Evolutionary conservation across 2,113 vertebrate species (phyloP).

Genomic region (Synodontis membranacea): DNA sequence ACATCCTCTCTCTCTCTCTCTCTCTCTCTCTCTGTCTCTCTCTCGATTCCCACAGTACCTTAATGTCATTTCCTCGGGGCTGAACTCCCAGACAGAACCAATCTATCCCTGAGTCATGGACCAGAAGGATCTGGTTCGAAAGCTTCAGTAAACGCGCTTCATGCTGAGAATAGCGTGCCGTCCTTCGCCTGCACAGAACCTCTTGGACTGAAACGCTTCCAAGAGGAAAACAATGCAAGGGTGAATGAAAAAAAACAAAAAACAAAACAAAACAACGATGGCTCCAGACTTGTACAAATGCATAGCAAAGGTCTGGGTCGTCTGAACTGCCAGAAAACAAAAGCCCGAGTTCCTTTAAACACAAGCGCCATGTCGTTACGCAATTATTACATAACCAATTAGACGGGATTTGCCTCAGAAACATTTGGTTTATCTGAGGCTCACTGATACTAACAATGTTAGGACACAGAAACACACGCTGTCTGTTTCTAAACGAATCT

Average conservation of each 20-base stretch:
- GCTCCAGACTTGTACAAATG: constrained; percentile 25
- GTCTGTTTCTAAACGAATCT: background rate
- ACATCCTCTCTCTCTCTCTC: constrained; percentile 9
- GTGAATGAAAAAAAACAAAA: background rate
- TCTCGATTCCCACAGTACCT: constrained; percentile 43
- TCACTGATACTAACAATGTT: background rate
- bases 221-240: constrained; percentile 17
- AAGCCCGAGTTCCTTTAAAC: constrained; percentile 9
- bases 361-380: background rate
- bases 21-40: constrained; percentile 14
- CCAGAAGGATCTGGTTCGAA: background rate
- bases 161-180: constrained; percentile 28
- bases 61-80: constrained; percentile 53
- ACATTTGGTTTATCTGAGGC: constrained; percentile 15
- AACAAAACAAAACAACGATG: background rate
- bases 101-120: background rate
- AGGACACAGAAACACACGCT: constrained; percentile 3
- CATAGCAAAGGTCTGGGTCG: constrained; percentile 3
- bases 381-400: constrained; percentile 29
- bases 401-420: background rate
- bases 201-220: background rate
- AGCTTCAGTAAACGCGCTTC: background rate
- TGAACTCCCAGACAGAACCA: constrained; percentile 21
- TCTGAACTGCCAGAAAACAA: background rate
- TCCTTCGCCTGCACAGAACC: background rate